These are phyloP conservation scores for Dasyprocta punctata DNA, from an alignment of 2,113 vertebrate species.

Conservation along the genomic window DNA sequence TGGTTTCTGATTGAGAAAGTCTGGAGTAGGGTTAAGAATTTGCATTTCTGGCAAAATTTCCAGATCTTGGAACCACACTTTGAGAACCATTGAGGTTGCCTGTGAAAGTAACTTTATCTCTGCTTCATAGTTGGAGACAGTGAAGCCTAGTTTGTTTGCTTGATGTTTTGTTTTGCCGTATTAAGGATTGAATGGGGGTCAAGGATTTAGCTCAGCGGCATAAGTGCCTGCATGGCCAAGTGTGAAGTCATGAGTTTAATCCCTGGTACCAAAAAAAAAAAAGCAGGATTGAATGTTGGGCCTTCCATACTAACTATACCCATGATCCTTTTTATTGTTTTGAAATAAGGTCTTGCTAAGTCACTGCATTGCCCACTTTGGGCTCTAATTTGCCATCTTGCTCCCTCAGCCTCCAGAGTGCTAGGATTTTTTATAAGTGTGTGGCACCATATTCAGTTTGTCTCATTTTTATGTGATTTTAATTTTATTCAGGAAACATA, in stretches of 20 bases:
- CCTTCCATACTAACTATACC: not conserved
- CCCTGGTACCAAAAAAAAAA: no score
- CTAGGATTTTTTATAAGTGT: not conserved
- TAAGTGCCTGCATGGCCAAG: no score
- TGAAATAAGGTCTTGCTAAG: not conserved
- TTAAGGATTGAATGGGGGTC: not conserved
- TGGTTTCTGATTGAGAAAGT: not conserved
- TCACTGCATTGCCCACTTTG: not conserved
- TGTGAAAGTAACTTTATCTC: not conserved
- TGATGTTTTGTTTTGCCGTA: not conserved
- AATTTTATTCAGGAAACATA: constrained; percentile 40
- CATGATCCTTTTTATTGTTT: not conserved
- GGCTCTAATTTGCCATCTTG: not conserved
- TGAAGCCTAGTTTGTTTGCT: constrained; percentile 2
- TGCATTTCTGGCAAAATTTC: constrained; percentile 39
- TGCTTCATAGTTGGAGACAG: not conserved
- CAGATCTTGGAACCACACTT: not conserved
- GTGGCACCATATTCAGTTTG: not conserved
- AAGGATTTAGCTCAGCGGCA: no score
- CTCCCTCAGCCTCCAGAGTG: not conserved
- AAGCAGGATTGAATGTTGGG: not conserved
- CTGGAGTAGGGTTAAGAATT: not conserved
- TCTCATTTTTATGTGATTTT: not conserved
- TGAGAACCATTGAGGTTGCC: not conserved
- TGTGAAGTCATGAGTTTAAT: no score